Conservation (phyloP, 2,888 invertebrate genomes). For the Tigriopus californicus region DNA sequence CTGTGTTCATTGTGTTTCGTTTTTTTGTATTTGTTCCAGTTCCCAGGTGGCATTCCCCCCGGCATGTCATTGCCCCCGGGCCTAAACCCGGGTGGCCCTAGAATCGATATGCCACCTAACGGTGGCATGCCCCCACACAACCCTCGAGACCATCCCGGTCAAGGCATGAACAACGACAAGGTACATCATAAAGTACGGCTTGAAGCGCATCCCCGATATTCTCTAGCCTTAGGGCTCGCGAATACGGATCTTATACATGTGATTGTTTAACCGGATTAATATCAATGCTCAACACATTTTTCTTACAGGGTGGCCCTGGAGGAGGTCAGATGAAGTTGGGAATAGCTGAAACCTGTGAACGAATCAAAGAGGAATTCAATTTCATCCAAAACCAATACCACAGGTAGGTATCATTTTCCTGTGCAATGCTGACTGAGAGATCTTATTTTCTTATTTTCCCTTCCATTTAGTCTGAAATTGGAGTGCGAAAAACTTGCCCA, state of each 20-base stretch:
- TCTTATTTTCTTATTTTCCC: neutral
- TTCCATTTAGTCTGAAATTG: constrained; percentile 63
- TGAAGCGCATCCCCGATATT: too few species aligned
- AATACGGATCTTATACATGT: neutral
- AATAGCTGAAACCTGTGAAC: constrained; percentile 67
- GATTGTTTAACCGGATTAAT: too few species aligned
- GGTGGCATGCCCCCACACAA: too few species aligned
- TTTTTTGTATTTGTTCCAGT: constrained; percentile 9
- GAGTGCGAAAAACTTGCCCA: constrained; percentile 92
- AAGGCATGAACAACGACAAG: too few species aligned
- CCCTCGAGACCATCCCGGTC: too few species aligned
- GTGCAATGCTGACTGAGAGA: neutral
- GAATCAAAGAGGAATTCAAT: constrained; percentile 89
- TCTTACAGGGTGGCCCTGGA: constrained; percentile 15
- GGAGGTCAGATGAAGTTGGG: constrained; percentile 72
- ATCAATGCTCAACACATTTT: neutral
- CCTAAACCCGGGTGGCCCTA: constrained; percentile 6
- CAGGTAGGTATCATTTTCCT: constrained; percentile 54
- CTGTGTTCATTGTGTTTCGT: neutral
- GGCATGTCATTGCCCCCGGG: constrained; percentile 1
- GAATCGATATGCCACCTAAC: neutral
- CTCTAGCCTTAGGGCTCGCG: neutral
- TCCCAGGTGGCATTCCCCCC: constrained; percentile 15
- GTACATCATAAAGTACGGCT: too few species aligned
- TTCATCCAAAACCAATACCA: constrained; percentile 88